These are phyloP conservation scores for Cottus gobio DNA, from an alignment of 2,113 vertebrate species.

Conservation along the genomic window DNA sequence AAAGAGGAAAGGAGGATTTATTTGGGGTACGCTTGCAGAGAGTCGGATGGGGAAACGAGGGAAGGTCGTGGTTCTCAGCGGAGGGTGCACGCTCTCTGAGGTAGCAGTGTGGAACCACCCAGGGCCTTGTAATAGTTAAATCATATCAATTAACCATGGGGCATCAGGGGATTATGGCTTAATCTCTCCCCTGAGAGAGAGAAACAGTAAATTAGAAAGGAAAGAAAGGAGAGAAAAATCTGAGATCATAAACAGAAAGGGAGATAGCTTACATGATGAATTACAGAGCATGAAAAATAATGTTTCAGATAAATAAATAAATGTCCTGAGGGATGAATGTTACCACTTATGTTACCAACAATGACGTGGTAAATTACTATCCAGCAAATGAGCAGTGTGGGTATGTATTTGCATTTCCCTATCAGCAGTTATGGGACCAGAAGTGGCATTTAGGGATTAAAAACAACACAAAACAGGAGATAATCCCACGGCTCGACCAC, in stretches of 20 bases:
- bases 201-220: slow-evolving; percentile 68
- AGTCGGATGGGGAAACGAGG: slow-evolving; percentile 15
- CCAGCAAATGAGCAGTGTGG: slow-evolving; percentile 43
- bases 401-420: slow-evolving; percentile 49
- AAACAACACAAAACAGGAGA: slow-evolving; percentile 77
- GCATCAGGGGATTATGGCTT: slow-evolving; percentile 85
- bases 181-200: slow-evolving; percentile 82
- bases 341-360: slow-evolving; percentile 29
- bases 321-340: slow-evolving; percentile 41
- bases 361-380: slow-evolving; percentile 31
- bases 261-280: slow-evolving; percentile 45
- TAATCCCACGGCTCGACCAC: slow-evolving; percentile 70
- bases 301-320: slow-evolving; percentile 57
- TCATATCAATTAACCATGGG: slow-evolving; percentile 90
- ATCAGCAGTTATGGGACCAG: slow-evolving; percentile 42
- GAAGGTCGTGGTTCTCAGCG: slow-evolving; percentile 45
- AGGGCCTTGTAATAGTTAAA: slow-evolving; percentile 83
- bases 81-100: slow-evolving; percentile 65
- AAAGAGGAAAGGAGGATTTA: slow-evolving; percentile 9
- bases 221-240: slow-evolving; percentile 46
- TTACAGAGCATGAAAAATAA: slow-evolving; percentile 40
- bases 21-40: slow-evolving; percentile 10
- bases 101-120: slow-evolving; percentile 81
- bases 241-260: slow-evolving; percentile 37
- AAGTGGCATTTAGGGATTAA: slow-evolving; percentile 78